Evolutionary conservation across 2,888 invertebrate genomes (phyloP).

Genomic region (Folsomia candida): DNA sequence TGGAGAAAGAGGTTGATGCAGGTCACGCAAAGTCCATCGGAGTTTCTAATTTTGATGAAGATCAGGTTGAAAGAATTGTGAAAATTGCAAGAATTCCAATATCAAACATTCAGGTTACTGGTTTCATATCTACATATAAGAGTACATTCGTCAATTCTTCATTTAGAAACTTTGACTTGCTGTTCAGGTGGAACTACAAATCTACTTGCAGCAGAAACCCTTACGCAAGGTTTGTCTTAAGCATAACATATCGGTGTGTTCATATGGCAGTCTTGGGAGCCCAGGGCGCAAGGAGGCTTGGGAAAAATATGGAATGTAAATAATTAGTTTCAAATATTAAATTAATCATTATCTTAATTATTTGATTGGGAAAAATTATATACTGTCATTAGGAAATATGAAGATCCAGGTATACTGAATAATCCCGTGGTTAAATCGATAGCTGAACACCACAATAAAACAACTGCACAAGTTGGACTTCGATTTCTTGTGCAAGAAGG

Average conservation of each 20-base stretch:
- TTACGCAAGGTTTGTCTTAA: slow-evolving; percentile 30
- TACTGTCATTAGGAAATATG: slow-evolving; percentile 27
- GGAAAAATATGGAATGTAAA: slow-evolving; percentile 26
- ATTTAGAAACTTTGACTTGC: too few species aligned
- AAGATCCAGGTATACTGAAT: slow-evolving; percentile 45
- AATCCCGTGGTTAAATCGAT: slow-evolving; percentile 54
- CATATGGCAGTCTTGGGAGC: slow-evolving; percentile 33
- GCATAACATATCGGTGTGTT: slow-evolving; percentile 31
- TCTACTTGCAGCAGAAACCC: slow-evolving; percentile 40
- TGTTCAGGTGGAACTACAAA: slow-evolving; percentile 42
- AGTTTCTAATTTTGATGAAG: slow-evolving; percentile 75
- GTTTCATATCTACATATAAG: background rate
- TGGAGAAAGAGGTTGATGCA: slow-evolving; percentile 66
- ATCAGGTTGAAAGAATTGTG: slow-evolving; percentile 68
- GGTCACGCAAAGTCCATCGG: slow-evolving; percentile 77
- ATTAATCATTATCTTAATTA: too few species aligned
- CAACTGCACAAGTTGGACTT: slow-evolving; percentile 73
- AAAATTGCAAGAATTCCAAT: slow-evolving; percentile 64
- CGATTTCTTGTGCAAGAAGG: slow-evolving; percentile 69
- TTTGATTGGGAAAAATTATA: too few species aligned
- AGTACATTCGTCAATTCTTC: background rate
- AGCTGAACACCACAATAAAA: slow-evolving; percentile 61
- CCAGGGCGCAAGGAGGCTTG: slow-evolving; percentile 34
- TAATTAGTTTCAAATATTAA: background rate
- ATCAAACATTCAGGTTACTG: slow-evolving; percentile 56